Evolutionary conservation across 1,140 invertebrate genomes (phyloP), one percentile per base, ranked within the genome.

Genomic region (Dinoponera quadriceps): DNA sequence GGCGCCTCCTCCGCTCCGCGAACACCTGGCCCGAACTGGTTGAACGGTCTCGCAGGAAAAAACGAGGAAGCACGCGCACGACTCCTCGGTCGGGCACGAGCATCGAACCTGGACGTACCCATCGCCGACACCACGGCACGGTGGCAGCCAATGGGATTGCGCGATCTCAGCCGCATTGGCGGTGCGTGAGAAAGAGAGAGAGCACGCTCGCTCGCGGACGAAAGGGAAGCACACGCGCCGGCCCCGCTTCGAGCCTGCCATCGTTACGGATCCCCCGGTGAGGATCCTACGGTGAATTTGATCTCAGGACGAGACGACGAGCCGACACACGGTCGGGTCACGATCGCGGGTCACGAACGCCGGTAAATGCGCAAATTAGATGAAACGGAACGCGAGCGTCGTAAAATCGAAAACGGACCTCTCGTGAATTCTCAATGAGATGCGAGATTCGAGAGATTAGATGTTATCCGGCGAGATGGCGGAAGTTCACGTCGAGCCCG

Each of bases 111-210:
- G 87, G 87, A 88, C 86, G 87, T 88, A 88, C 86, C 87, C 87
- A 88, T 88, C 87, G 87, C 86, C 83, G 84, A 88, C 87, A 88
- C 87, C 87, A 88, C 87, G 87, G 87, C 87, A 88, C 80, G 74
- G 88, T 87, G 80, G 84, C 86, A 88, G 87, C 88, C 88, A 89
- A 89, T 89, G 85, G 72, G 87, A 88, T 85, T 57, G 88, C 87
- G 81, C 87, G 84, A 88, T 86, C 85, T 89, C 87, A 89, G 83
- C 88, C 88, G 88, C 88, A 89, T 89, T 89, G 88, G 87, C 88
- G 88, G 88, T 89, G 88, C 88, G 88, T 89, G 87, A 88, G 87
- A 87, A 86, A 88, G n/a, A n/a, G n/a, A n/a, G n/a, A n/a, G n/a
- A n/a, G n/a, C n/a, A n/a, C n/a, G n/a, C n/a, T n/a, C n/a, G 86